Evolutionary conservation across 1,140 invertebrate genomes (phyloP), one percentile per base, ranked within the genome.

Genomic region (Trypoxylus dichotomus): DNA sequence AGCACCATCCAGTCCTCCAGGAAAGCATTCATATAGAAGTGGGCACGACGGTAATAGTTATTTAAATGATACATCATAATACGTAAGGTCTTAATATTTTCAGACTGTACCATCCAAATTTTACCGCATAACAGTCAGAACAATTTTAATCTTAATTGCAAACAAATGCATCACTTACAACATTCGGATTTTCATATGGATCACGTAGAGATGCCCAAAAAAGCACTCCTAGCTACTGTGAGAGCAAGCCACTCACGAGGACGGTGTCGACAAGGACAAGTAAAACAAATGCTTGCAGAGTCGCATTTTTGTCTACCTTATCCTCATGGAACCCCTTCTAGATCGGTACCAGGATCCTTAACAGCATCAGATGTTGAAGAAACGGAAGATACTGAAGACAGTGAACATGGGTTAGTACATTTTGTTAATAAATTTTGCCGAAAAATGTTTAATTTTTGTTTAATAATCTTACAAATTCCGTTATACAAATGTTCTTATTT

Each of bases 321-420:
- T 76, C 75, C 80, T 68, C 80, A 83, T 29, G 76, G 80, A 2
- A 82, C 82, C 11, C 83, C 83, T 2, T 78, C 81, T 1, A 81
- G 79, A 54, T 68, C 54, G 41, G 37, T 72, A 24, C 21, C 73
- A 24, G 83, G 80, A 10, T 81, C 77, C 3, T 37, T 76, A 11
- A 78, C 80, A 7, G 78, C 80, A 32, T 79, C 83, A 3, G 85
- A 86, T 76, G 75, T 83, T 19, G 84, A 85, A 24, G 85, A 86
- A 24, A 81, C 81, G 6, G 86, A 87, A 5, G 86, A 86, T 58
- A 82, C 81, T 8, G 86, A 86, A 76, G 87, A 88, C 43, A 83
- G 80, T 60, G 86, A 87, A 47, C 86, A 84, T 72, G 84, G 83
- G 83, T 85, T 80, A 77, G 41, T 78, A 37, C 0, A 37, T 37